A percentile compares a stretch with the other conserved stretches of the same genome.
phyloP scores from a whole-genome alignment of 2,888 invertebrate species.

The Syritta pipiens region DNA sequence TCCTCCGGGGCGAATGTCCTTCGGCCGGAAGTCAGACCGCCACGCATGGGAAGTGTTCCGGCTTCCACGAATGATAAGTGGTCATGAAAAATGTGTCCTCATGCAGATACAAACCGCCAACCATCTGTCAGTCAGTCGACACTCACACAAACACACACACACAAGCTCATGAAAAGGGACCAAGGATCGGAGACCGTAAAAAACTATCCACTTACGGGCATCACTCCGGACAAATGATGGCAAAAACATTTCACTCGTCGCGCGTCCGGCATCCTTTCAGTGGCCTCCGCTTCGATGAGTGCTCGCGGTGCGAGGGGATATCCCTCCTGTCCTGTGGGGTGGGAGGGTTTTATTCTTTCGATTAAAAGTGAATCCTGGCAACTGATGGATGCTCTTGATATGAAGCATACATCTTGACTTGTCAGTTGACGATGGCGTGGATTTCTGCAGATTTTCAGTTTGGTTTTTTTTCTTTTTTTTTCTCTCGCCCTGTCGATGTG shows the following conservation, averaged over 20 bases:
- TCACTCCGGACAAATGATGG: slow-evolving; percentile 61
- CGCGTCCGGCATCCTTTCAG: neutral
- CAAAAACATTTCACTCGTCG: slow-evolving; percentile 51
- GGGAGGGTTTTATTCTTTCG: slow-evolving; percentile 56
- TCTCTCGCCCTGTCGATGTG: neutral
- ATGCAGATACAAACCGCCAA: slow-evolving; percentile 65
- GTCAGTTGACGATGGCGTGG: slow-evolving; percentile 58
- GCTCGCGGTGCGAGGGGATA: neutral
- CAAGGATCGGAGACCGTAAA: slow-evolving; percentile 8
- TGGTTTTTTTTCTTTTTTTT: neutral
- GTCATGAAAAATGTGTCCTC: slow-evolving; percentile 58
- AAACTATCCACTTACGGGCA: slow-evolving; percentile 57
- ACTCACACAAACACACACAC: too few relatives aligned
- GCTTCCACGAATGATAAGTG: slow-evolving; percentile 61
- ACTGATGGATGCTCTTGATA: slow-evolving; percentile 68
- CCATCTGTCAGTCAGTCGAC: slow-evolving; percentile 61
- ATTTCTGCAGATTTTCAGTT: slow-evolving; percentile 59
- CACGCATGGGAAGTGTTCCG: slow-evolving; percentile 28
- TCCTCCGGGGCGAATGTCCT: too few relatives aligned
- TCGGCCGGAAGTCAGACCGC: slow-evolving; percentile 15
- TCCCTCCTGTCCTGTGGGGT: neutral
- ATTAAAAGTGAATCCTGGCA: slow-evolving; percentile 67
- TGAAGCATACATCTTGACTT: slow-evolving; percentile 65
- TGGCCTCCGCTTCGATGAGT: too few relatives aligned
- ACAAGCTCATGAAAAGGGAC: too few relatives aligned